These are phyloP conservation scores for Hippolais icterina DNA, from an alignment of 2,113 vertebrate genomes.

Conservation along the genomic window DNA sequence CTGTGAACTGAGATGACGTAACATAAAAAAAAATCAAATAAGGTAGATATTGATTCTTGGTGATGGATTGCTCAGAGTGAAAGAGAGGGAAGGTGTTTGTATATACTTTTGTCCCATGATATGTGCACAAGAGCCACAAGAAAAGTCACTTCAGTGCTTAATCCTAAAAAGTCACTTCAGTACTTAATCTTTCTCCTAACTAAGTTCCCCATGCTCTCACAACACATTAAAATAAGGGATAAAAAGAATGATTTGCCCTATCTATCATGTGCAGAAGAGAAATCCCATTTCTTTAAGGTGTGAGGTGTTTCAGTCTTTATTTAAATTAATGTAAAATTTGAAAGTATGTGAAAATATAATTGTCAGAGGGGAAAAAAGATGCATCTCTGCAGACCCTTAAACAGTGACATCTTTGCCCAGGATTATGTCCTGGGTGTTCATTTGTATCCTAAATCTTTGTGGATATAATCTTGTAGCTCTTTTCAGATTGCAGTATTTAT, in stretches of 20 bases:
- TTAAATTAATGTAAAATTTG: not conserved
- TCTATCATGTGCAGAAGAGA: not conserved
- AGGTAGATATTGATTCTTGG: not conserved
- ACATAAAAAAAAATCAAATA: not conserved
- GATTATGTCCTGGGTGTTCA: not conserved
- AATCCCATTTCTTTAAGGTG: not conserved
- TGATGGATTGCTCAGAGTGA: not conserved
- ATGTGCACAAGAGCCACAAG: not conserved
- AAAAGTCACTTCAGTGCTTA: not conserved
- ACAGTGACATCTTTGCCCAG: not conserved
- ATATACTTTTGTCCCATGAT: not conserved
- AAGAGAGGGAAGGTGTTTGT: not conserved
- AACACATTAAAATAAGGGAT: not conserved
- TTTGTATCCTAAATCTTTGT: not conserved
- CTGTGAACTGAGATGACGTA: not conserved
- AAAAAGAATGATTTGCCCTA: not conserved
- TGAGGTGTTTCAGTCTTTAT: not conserved
- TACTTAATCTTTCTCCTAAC: not conserved
- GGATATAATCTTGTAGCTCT: not conserved
- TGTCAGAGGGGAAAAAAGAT: not conserved
- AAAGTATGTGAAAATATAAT: not conserved
- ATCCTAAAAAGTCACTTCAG: not conserved
- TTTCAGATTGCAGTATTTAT: not conserved
- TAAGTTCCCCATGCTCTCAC: not conserved
- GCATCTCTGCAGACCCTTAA: not conserved